Evolutionary conservation across 1,140 invertebrate genomes (phyloP).

Genomic region (Belonocnema kinseyi): DNA sequence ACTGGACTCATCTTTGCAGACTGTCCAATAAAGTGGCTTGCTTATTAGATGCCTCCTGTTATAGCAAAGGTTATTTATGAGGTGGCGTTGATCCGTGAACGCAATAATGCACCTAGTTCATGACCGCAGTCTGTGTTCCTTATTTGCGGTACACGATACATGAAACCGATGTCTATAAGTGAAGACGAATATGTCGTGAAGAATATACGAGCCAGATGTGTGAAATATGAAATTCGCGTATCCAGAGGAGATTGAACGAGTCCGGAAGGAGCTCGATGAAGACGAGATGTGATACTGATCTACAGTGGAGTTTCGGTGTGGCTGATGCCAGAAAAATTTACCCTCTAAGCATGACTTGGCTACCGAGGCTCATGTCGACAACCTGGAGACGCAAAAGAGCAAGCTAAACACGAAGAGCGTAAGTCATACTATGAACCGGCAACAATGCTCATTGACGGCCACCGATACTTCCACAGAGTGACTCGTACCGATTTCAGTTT

Average conservation of each 20-base stretch:
- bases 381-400: constrained; percentile 67
- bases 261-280: too few species aligned
- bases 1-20: constrained; percentile 31
- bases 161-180: not conserved
- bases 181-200: not conserved
- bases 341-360: constrained; percentile 71
- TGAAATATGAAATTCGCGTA: too few species aligned
- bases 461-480: constrained; percentile 59
- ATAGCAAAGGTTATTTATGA: constrained; percentile 39
- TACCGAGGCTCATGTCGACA: constrained; percentile 56
- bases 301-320: constrained; percentile 37
- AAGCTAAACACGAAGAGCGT: constrained; percentile 67
- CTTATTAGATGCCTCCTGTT: constrained; percentile 46
- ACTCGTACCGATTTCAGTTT: constrained; percentile 61
- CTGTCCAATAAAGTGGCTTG: constrained; percentile 49
- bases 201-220: too few species aligned
- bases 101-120: constrained; percentile 4
- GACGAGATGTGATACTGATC: constrained; percentile 9
- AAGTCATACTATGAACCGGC: constrained; percentile 72
- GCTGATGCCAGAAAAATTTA: constrained; percentile 58
- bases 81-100: not conserved
- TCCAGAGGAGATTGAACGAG: too few species aligned
- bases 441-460: constrained; percentile 70
- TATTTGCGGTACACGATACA: not conserved
- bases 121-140: not conserved